These are phyloP conservation scores for Onychomys arenicola DNA, from an alignment of 2,797 vertebrate genomes.

Conservation along the genomic window DNA sequence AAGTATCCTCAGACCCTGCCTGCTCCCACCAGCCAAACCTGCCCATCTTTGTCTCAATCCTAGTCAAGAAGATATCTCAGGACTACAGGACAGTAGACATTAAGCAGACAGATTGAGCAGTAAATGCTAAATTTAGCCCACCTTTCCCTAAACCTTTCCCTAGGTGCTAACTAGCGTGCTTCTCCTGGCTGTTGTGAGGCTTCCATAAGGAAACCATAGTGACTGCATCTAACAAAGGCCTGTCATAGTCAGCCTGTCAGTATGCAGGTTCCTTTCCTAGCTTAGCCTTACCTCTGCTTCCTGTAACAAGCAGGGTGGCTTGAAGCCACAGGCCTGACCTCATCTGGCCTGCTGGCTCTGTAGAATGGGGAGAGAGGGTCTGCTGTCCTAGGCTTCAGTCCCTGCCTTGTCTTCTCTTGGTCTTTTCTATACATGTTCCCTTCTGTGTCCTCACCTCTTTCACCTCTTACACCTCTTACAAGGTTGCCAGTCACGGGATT, in stretches of 20 bases:
- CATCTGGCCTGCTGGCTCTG: neutral
- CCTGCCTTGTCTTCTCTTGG: rapidly evolving
- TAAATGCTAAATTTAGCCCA: too few relatives aligned
- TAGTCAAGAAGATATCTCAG: neutral
- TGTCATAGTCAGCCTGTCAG: neutral
- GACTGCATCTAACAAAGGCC: neutral
- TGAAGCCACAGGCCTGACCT: neutral
- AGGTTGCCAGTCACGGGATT: neutral
- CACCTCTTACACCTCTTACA: neutral
- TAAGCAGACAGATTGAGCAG: neutral
- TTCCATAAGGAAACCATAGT: neutral
- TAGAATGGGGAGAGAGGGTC: neutral
- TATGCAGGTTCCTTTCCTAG: neutral
- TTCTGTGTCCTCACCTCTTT: neutral
- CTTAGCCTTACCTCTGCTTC: neutral
- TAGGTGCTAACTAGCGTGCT: neutral
- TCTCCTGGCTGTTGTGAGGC: rapidly evolving
- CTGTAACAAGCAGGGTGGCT: neutral
- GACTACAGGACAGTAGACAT: rapidly evolving
- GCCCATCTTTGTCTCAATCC: neutral
- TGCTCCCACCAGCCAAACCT: neutral
- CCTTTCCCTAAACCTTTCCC: too few relatives aligned
- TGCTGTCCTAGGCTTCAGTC: neutral
- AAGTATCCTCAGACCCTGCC: rapidly evolving
- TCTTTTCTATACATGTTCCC: neutral